Base-by-base conservation (phyloP, 2,888 invertebrate genomes). In the Prosapia bicincta region DNA sequence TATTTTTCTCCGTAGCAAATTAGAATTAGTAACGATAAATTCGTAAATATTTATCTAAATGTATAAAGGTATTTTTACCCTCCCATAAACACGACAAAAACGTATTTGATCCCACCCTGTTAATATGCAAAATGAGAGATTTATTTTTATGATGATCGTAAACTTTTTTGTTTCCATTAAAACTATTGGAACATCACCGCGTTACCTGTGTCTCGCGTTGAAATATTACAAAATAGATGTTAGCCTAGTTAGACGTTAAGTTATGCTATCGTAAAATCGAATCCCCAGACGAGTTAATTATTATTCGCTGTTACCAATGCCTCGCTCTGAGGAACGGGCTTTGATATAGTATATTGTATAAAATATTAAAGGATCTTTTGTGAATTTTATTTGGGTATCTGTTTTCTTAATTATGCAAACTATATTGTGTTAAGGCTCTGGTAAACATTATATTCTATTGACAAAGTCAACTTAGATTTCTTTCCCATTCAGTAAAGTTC, bases 51-150 rank as follows among this genome's bases (percentile, higher is more conserved):
- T 38, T 38, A 54, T 69, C 26, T 26, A 28, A 69, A 69, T 69
- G 30, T 25, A 23, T 13, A 66, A 69, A 69, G 30, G 23, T 26
- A 69, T 25, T 30, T 26, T 23, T 26, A 67, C 20, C 69, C 26
- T 30, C 23, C 28, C 69, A 23, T 28, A 54, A 54, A 20, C 20
- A 38, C 9, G 20, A 54, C 38, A 38, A 6, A 23, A 23, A 66
- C 25, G 24, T 66, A 67, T 54, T 28, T 66, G 43, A 38, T 69
- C 75, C 75, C 71, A 68, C 68, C 75, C 75, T 71, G 71, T 71
- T 75, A 30, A 75, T 25, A 38, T 71, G 75, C 75, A 71, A 66
- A 32, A 28, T 75, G 38, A 75, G 75, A 75, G 75, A 30, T 75
- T 75, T 75, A 75, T 75, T 75, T 75, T 75, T 75, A 15, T 54